These are phyloP conservation scores for Palythoa grandis DNA, from an alignment of 92 coral and sea anemone genomes.

Conservation along the genomic window DNA sequence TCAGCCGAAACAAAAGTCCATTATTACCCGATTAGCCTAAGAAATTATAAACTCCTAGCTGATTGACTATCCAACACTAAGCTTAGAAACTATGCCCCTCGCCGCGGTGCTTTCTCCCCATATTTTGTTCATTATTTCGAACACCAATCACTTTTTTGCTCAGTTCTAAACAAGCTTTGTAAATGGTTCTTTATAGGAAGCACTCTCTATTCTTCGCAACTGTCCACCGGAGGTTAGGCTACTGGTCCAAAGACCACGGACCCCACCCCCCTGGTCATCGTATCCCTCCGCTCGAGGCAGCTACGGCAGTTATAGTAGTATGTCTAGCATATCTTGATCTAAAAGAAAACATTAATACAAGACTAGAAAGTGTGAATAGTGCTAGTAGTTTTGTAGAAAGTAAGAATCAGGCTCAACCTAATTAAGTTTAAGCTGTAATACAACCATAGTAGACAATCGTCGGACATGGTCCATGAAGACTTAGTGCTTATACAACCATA, in stretches of 20 bases:
- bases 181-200: constrained; percentile 66
- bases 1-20: too few relatives aligned
- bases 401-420: background rate
- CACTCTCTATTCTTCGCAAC: constrained; percentile 91
- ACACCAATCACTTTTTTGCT: background rate
- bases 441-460: background rate
- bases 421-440: background rate
- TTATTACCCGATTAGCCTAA: too few relatives aligned
- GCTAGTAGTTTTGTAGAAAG: background rate
- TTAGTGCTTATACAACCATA: too few relatives aligned
- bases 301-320: constrained; percentile 81
- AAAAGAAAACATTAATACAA: background rate
- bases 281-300: constrained; percentile 86
- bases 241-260: constrained; percentile 91
- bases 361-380: background rate
- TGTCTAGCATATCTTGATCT: constrained; percentile 83
- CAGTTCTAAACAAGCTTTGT: background rate
- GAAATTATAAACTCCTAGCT: too few relatives aligned
- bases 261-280: constrained; percentile 79
- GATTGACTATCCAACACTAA: too few relatives aligned
- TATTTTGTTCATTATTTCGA: background rate
- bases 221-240: constrained; percentile 96
- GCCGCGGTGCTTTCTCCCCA: too few relatives aligned
- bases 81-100: too few relatives aligned
- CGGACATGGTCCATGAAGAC: too few relatives aligned